phyloP scores from a whole-genome alignment of 2,113 vertebrate species.

The Syngnathus floridae region DNA sequence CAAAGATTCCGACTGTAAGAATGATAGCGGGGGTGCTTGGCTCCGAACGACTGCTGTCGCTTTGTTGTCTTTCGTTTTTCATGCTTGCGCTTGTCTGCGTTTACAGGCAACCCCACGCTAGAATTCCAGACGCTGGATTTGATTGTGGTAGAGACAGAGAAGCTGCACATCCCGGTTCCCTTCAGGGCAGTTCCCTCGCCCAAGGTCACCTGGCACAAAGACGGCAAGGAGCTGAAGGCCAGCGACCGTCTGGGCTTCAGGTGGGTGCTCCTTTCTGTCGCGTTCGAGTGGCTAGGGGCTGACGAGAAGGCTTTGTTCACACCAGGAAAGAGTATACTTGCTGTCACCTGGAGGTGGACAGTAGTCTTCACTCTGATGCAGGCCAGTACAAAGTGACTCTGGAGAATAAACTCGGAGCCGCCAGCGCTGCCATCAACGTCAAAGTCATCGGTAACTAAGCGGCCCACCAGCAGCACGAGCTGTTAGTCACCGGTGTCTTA shows the following conservation, averaged over 20 bases:
- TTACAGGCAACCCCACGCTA: constrained; percentile 84
- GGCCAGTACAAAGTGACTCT: constrained; percentile 91
- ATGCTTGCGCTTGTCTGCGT: neutral
- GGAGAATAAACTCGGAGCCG: constrained; percentile 87
- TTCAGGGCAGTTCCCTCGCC: constrained; percentile 89
- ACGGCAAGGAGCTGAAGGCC: constrained; percentile 87
- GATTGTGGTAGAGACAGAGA: constrained; percentile 90
- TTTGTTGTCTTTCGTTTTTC: neutral
- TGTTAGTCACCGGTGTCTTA: neutral
- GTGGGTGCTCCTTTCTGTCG: constrained; percentile 29
- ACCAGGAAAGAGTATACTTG: constrained; percentile 74
- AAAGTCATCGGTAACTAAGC: constrained; percentile 90
- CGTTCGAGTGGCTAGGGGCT: constrained; percentile 3
- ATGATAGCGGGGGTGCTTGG: constrained; percentile 3
- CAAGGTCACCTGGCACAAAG: constrained; percentile 93
- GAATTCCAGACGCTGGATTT: constrained; percentile 89
- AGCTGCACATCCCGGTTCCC: constrained; percentile 85
- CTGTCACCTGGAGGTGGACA: constrained; percentile 83
- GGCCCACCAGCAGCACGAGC: neutral
- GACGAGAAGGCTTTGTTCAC: constrained; percentile 14
- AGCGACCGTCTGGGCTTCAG: constrained; percentile 82
- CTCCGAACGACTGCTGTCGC: too few relatives aligned
- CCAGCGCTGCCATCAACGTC: constrained; percentile 88
- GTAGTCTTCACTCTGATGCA: constrained; percentile 82
- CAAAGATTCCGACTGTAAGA: constrained; percentile 94